Conservation (phyloP, 2,888 invertebrate genomes). For the Ectemnius continuus region DNA sequence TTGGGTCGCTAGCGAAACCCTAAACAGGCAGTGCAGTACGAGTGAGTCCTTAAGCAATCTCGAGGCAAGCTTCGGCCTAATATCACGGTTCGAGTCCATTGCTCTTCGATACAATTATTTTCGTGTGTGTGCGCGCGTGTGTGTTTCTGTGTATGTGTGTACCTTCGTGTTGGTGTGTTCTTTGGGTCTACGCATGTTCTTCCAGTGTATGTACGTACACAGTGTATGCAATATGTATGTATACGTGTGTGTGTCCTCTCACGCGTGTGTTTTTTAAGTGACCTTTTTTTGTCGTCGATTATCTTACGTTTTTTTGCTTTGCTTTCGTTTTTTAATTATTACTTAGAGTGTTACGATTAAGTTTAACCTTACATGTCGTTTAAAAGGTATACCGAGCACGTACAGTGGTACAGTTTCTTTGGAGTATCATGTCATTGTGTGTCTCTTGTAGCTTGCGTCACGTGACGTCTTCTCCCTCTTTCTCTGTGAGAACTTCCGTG, state of each 20-base stretch:
- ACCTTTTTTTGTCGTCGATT: constrained; percentile 38
- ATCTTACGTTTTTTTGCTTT: constrained; percentile 53
- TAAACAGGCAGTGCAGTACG: constrained; percentile 78
- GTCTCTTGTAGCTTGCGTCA: constrained; percentile 10
- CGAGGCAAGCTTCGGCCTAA: constrained; percentile 78
- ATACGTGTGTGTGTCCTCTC: constrained; percentile 33
- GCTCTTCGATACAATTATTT: constrained; percentile 73
- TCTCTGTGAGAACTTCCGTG: constrained; percentile 4
- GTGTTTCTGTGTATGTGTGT: constrained; percentile 30
- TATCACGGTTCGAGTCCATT: constrained; percentile 78
- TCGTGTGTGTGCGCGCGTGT: constrained; percentile 27
- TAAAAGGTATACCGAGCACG: constrained; percentile 72
- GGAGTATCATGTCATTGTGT: constrained; percentile 66
- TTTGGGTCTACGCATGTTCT: background rate
- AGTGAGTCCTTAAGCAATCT: constrained; percentile 78
- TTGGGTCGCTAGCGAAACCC: constrained; percentile 77
- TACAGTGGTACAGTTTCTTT: constrained; percentile 74
- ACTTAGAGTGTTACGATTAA: constrained; percentile 73
- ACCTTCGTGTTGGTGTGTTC: constrained; percentile 25
- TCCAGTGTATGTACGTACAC: background rate
- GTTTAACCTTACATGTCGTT: constrained; percentile 66
- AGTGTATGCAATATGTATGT: constrained; percentile 22
- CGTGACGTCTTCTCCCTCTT: constrained; percentile 11
- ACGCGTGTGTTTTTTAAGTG: no score
- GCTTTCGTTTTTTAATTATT: constrained; percentile 65